phyloP scores from a whole-genome alignment of 2,888 invertebrate genomes.

The Melinopterus prodromus region DNA sequence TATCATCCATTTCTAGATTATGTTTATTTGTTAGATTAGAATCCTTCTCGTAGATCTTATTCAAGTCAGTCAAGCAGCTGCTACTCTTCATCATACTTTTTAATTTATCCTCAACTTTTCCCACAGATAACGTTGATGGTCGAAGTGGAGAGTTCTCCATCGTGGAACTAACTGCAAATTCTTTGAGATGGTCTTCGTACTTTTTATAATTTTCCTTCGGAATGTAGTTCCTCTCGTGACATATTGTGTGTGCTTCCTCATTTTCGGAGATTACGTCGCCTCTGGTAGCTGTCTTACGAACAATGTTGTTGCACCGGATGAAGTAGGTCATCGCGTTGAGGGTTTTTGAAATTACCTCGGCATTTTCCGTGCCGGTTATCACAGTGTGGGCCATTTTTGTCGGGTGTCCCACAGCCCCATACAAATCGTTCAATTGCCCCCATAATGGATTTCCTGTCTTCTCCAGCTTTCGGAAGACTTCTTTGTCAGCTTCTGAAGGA shows the following conservation, averaged over 20 bases:
- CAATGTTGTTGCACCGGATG: constrained; percentile 79
- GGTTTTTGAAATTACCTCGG: constrained; percentile 74
- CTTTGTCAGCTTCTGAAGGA: constrained; percentile 52
- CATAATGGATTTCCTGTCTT: constrained; percentile 86
- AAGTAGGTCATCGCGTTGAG: constrained; percentile 87
- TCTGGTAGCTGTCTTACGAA: constrained; percentile 53
- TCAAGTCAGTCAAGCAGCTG: constrained; percentile 34
- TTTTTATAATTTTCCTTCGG: constrained; percentile 55
- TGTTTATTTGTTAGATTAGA: neutral
- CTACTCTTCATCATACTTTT: constrained; percentile 28
- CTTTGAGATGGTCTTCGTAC: constrained; percentile 54
- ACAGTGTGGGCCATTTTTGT: constrained; percentile 81
- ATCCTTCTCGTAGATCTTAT: constrained; percentile 25
- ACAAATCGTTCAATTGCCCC: constrained; percentile 88
- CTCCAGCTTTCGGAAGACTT: constrained; percentile 68
- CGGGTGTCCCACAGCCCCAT: constrained; percentile 85
- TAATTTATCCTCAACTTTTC: constrained; percentile 8
- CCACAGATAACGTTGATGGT: neutral
- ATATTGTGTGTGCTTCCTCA: constrained; percentile 53
- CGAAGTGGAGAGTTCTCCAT: neutral
- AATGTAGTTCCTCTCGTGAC: constrained; percentile 51
- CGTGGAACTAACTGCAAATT: constrained; percentile 42
- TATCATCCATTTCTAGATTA: constrained; percentile 33
- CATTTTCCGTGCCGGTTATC: constrained; percentile 74
- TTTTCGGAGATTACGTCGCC: constrained; percentile 51